These are phyloP conservation scores for Pempheris klunzingeri DNA, from an alignment of 2,797 vertebrate genomes.

Conservation along the genomic window DNA sequence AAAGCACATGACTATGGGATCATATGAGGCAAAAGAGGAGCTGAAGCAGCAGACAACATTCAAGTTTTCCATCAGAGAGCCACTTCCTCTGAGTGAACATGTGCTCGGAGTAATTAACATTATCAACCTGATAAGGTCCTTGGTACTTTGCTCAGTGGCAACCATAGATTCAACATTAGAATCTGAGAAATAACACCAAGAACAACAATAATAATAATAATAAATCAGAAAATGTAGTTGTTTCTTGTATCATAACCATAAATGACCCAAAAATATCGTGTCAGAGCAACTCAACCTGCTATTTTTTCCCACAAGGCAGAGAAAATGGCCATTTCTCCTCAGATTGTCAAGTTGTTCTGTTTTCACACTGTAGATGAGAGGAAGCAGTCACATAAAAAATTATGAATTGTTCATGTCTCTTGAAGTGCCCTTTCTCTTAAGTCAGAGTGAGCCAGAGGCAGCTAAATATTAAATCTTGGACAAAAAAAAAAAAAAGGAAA, in stretches of 20 bases:
- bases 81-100: constrained; percentile 22
- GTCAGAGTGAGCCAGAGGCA: not conserved
- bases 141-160: constrained; percentile 3
- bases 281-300: not conserved
- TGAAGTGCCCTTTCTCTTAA: not conserved
- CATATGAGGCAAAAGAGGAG: constrained; percentile 43
- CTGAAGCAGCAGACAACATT: constrained; percentile 28
- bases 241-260: not conserved
- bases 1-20: constrained; percentile 59
- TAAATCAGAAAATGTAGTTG: not conserved
- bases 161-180: not conserved
- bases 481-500: not conserved
- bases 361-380: not conserved
- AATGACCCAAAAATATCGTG: not conserved
- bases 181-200: not conserved
- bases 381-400: not conserved
- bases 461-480: not conserved
- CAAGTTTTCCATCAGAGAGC: constrained; percentile 31
- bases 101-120: not conserved
- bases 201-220: too few relatives aligned
- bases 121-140: not conserved
- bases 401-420: not conserved
- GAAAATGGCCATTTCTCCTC: too few relatives aligned
- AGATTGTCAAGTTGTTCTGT: too few relatives aligned
- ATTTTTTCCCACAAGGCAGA: too few relatives aligned